Percentiles rank a stretch among this genome's conserved stretches.
phyloP scores from a whole-genome alignment of 2,888 invertebrate species.

The Frankliniella fusca region DNA sequence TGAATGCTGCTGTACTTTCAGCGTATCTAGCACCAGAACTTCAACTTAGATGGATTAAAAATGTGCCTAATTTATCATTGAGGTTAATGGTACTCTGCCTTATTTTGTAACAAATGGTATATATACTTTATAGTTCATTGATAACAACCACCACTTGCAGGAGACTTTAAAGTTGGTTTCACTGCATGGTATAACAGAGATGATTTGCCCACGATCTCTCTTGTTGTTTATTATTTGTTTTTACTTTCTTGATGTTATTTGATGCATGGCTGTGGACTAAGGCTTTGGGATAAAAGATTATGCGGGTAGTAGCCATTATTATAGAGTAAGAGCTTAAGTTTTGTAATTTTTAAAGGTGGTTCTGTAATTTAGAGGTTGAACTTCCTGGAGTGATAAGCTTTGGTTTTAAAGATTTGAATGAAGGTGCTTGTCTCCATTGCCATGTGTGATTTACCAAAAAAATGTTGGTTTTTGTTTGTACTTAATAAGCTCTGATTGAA shows the following conservation, averaged over 20 bases:
- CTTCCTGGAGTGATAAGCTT: not conserved
- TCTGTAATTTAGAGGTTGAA: not conserved
- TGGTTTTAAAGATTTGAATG: not conserved
- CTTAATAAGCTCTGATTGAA: not conserved
- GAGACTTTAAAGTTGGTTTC: no score
- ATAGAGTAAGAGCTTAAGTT: not conserved
- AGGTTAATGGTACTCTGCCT: no score
- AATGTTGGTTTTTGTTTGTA: slow-evolving; percentile 16
- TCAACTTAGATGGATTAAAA: not conserved
- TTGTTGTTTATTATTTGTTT: not conserved
- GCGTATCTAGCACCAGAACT: not conserved
- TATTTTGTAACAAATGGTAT: no score
- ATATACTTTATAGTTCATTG: no score
- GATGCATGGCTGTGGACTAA: slow-evolving; percentile 22
- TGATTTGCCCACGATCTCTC: not conserved
- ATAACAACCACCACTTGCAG: no score
- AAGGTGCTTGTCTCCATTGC: not conserved
- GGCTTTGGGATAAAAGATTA: slow-evolving; percentile 16
- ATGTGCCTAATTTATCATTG: not conserved
- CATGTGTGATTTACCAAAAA: slow-evolving; percentile 7
- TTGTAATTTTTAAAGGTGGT: not conserved
- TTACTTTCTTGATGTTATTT: not conserved
- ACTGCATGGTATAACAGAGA: no score
- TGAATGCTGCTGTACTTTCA: not conserved
- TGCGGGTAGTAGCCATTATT: slow-evolving; percentile 17